Evolutionary conservation across 2,888 invertebrate genomes (phyloP), one percentile per base, ranked within the genome.

Genomic region (Galeopsomyia nigrocyanea): DNA sequence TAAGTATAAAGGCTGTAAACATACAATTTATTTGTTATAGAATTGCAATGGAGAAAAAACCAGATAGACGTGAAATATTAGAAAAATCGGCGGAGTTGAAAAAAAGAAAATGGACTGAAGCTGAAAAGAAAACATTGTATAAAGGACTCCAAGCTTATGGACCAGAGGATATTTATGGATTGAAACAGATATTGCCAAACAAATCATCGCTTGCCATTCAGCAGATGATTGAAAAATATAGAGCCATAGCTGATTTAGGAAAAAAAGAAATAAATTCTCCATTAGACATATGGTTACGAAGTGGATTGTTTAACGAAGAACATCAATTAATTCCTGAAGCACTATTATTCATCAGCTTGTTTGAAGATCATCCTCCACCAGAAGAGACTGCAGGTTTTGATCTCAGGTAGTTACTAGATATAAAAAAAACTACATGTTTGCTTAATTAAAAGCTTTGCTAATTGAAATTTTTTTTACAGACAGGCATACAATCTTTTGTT

Each of bases 401-500:
- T 74, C 61, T 82, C 13, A 69, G 76, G 82, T 82, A 78, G 64
- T 53, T 58, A 63, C 50, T 68, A 17, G 62, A 22, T 71, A 50
- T 63, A 64, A 47, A 53, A 26, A 26, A 26, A 26, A 39, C 3
- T 55, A 39, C 3, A 60, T 7, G 10, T n/a, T 60, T 49, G 17
- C 5, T 26, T 26, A 47, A 21, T 72, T 60, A 47, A 26, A 50
- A 64, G 21, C n/a, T 58, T 51, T 14, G 46, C 19, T 5, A 3
- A 39, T 39, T 50, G 56, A 64, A 14, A 14, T 56, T 70, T 60
- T 68, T 55, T 63, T 82, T 79, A 31, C 74, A 86, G 85, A 46
- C 77, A 78, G 46, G 76, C 82, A 17, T 86, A 86, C 53, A 71
- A 82, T n/a, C 78, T 81, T 71, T 76, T 86, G 22, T 79, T 82